These are phyloP conservation scores for Crotalus tigris DNA, from an alignment of 2,113 vertebrate genomes.

Conservation along the genomic window DNA sequence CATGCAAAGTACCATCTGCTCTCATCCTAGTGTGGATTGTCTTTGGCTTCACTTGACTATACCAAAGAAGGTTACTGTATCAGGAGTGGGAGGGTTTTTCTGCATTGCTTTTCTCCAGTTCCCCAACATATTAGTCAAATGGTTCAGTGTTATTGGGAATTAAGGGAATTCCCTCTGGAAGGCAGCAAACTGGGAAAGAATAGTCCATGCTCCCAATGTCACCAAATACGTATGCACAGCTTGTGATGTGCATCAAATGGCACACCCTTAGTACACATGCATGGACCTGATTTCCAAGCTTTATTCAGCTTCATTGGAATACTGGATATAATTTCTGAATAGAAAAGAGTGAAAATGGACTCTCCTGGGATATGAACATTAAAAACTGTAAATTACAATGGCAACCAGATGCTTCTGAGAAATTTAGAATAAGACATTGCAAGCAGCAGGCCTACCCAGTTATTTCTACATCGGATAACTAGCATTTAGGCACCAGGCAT, in stretches of 20 bases:
- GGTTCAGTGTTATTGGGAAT: background rate
- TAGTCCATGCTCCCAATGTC: background rate
- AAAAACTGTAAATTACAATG: background rate
- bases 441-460: background rate
- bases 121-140: background rate
- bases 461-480: background rate
- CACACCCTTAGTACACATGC: background rate
- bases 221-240: rapidly evolving
- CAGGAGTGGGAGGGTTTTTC: background rate
- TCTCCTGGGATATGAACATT: background rate
- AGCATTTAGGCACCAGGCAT: background rate
- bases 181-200: background rate
- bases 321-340: background rate
- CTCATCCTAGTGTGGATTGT: background rate
- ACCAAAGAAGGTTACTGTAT: background rate
- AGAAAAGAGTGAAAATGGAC: background rate
- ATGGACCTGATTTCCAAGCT: background rate
- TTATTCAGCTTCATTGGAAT: background rate
- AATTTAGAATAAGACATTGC: background rate
- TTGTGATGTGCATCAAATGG: rapidly evolving
- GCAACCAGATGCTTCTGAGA: background rate
- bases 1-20: background rate
- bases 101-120: background rate
- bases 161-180: background rate
- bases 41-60: background rate